Evolutionary conservation across 2,113 vertebrate genomes (phyloP).

Genomic region (Notarius quadriscutis): DNA sequence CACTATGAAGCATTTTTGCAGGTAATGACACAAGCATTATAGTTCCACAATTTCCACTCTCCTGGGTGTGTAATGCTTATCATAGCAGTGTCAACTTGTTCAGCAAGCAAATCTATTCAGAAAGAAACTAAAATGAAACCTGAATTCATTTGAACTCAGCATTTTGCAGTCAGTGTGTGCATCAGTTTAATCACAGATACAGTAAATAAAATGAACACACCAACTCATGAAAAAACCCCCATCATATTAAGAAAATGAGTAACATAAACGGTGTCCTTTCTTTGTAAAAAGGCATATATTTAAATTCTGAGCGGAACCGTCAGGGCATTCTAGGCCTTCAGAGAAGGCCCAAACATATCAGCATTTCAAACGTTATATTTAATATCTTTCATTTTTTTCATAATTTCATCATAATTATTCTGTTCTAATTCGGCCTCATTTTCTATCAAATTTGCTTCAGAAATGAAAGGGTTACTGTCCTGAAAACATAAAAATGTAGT

Average conservation of each 20-base stretch:
- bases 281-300: too few species aligned
- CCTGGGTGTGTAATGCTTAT: neutral
- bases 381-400: too few species aligned
- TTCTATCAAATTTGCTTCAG: too few species aligned
- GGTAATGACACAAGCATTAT: slow-evolving; percentile 67
- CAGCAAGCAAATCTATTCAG: neutral
- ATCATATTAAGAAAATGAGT: neutral
- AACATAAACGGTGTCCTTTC: too few species aligned
- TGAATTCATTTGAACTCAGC: neutral
- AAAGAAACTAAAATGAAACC: neutral
- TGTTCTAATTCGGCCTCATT: too few species aligned
- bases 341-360: too few species aligned
- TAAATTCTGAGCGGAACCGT: too few species aligned
- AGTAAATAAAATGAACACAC: neutral
- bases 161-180: neutral
- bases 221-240: neutral
- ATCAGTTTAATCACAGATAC: neutral
- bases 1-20: slow-evolving; percentile 95
- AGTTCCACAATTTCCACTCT: neutral
- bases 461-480: too few species aligned
- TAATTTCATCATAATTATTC: too few species aligned
- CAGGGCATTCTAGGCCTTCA: too few species aligned
- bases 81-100: neutral
- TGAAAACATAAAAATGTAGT: too few species aligned
- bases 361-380: too few species aligned